Percentiles rank a stretch among this genome's conserved stretches.
phyloP scores from a whole-genome alignment of 2,797 vertebrate species.

The Peromyscus attwateri region DNA sequence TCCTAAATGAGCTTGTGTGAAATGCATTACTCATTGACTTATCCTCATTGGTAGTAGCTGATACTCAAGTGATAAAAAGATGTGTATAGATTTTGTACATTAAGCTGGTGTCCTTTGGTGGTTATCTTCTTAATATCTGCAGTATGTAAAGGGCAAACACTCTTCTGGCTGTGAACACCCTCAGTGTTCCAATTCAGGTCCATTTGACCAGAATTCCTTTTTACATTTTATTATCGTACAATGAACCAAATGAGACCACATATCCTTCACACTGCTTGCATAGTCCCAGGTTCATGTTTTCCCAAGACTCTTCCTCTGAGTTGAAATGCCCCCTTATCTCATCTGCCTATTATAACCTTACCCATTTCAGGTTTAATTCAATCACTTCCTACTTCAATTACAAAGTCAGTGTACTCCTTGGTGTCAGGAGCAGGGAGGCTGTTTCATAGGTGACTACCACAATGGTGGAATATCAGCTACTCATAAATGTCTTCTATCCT shows the following conservation, averaged over 20 bases:
- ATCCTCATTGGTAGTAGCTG: neutral
- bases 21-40: neutral
- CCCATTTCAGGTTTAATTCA: neutral
- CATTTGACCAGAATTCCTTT: neutral
- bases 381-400: neutral
- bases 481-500: conserved; percentile 26
- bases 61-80: neutral
- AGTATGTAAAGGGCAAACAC: neutral
- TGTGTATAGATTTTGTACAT: neutral
- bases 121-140: neutral
- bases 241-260: neutral
- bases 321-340: neutral
- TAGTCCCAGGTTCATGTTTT: neutral
- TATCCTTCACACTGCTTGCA: neutral
- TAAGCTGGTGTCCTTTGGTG: neutral
- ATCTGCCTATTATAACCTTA: neutral
- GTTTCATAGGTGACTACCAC: neutral
- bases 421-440: neutral
- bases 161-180: neutral
- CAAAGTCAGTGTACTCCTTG: neutral
- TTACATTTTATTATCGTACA: neutral
- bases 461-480: neutral
- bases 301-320: neutral
- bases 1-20: neutral
- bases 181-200: neutral